Evolutionary conservation across 2,888 invertebrate species (phyloP).

Genomic region (Eulithis testata): DNA sequence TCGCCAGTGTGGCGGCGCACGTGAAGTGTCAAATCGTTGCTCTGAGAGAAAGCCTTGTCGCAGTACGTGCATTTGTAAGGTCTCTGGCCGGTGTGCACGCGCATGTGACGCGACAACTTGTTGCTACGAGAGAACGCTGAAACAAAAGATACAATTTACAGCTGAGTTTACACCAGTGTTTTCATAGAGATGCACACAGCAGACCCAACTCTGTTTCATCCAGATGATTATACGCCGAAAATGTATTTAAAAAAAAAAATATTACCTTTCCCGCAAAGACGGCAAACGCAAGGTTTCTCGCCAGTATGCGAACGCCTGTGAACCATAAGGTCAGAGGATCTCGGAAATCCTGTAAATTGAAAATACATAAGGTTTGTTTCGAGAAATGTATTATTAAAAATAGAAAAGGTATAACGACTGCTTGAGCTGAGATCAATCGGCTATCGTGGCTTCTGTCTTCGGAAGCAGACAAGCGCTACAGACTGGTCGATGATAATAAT

Average conservation of each 20-base stretch:
- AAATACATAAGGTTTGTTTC: background rate
- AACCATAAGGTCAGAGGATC: constrained; percentile 86
- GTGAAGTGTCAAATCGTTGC: constrained; percentile 88
- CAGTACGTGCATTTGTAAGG: constrained; percentile 86
- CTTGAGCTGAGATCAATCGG: too few species aligned
- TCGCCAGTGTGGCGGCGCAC: constrained; percentile 89
- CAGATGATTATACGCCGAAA: too few species aligned
- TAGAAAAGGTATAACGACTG: too few species aligned
- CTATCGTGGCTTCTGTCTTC: too few species aligned
- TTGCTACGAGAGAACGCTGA: constrained; percentile 85
- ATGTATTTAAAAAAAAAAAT: too few species aligned
- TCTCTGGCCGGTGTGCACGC: constrained; percentile 83
- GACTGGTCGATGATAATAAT: background rate
- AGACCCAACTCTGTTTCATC: too few species aligned
- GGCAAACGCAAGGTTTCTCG: constrained; percentile 84
- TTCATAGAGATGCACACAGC: too few species aligned
- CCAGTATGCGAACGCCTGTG: constrained; percentile 86
- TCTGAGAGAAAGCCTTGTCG: constrained; percentile 87
- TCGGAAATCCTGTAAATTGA: constrained; percentile 79
- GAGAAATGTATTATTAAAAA: too few species aligned
- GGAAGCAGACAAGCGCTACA: too few species aligned
- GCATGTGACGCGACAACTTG: constrained; percentile 86
- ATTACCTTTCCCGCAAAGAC: constrained; percentile 77
- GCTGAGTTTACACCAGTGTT: too few species aligned
- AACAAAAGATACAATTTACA: constrained; percentile 24